Base-by-base conservation (phyloP, 2,113 vertebrate genomes). In the Hyaena hyaena region DNA sequence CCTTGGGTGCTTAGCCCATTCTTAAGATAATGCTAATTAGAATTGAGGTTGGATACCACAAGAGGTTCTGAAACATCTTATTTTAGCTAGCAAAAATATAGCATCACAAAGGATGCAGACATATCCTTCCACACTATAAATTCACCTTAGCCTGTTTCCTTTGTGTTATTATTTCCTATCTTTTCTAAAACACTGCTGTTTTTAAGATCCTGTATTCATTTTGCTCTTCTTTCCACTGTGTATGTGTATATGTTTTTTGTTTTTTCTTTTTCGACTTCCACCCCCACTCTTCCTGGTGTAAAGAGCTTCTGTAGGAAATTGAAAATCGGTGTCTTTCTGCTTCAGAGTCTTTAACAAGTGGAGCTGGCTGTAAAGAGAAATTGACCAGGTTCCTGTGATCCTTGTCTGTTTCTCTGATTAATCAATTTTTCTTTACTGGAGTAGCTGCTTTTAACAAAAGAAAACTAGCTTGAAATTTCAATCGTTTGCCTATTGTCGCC, bases 261-360 rank as follows among this genome's bases (percentile, higher is more conserved):
- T 65, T 15, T 17, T 14, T 76, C 48, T 90, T 79, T 87, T 83
- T 94, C 65, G 66, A 45, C 53, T 66, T 76, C 85, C 76, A 87
- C 68, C 50, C 73, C 28, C 26, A 71, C 86, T 91, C 65, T 95
- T 97, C 92, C 97, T 97, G 86, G 83, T 96, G 23, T 96, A 94
- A 96, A 98, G 90, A 97, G 96, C 96, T 97, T 95, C 97, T 98
- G 94, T 97, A 96, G 97, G 97, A 97, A 98, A 98, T 98, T 97
- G 97, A 98, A 97, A 98, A 98, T 97, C 85, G 10, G 68, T 96
- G 88, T 86, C 96, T 97, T 97, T 98, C 90, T 96, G 96, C 93
- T 97, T 98, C 88, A 94, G 79, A 97, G 92, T 98, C 94, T 97
- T 97, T 97, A 97, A 97, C 97, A 97, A 94, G 93, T 96, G 68